These are phyloP conservation scores for Charina bottae DNA, from an alignment of 2,113 vertebrate species.

Conservation along the genomic window DNA sequence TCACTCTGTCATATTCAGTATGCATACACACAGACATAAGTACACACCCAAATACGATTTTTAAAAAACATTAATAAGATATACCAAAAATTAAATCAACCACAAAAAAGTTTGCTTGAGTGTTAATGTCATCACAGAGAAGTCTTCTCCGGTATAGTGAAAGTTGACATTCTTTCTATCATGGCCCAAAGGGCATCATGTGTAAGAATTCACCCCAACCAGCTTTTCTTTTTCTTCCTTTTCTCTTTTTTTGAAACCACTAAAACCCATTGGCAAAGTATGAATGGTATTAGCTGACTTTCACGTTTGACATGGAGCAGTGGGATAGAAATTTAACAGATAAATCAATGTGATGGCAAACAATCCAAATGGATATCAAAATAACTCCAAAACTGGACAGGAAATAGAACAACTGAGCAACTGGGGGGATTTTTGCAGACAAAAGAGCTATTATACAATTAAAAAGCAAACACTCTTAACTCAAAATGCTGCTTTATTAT, in stretches of 20 bases:
- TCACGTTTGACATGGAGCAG: not conserved
- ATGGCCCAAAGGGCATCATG: not conserved
- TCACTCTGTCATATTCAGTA: not conserved
- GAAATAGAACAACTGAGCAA: not conserved
- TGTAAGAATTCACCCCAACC: too few species aligned
- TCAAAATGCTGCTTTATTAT: not conserved
- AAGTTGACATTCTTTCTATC: not conserved
- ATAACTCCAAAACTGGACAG: not conserved
- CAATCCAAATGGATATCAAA: not conserved
- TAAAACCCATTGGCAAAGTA: not conserved
- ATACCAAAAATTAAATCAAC: not conserved
- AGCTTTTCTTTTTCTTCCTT: not conserved
- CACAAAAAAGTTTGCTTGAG: not conserved
- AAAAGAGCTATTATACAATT: not conserved
- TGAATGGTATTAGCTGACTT: not conserved
- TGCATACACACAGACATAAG: not conserved
- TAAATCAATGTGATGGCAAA: not conserved
- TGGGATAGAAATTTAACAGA: not conserved
- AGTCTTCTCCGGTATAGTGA: not conserved
- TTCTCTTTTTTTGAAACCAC: not conserved
- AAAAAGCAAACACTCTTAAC: not conserved
- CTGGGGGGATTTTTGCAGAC: not conserved
- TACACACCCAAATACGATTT: not conserved
- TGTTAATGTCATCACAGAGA: not conserved
- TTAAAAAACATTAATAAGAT: not conserved